Percentiles rank a stretch among this genome's conserved stretches.
Conservation (phyloP, 2,888 invertebrate genomes). For the Eristalis intricaria region DNA sequence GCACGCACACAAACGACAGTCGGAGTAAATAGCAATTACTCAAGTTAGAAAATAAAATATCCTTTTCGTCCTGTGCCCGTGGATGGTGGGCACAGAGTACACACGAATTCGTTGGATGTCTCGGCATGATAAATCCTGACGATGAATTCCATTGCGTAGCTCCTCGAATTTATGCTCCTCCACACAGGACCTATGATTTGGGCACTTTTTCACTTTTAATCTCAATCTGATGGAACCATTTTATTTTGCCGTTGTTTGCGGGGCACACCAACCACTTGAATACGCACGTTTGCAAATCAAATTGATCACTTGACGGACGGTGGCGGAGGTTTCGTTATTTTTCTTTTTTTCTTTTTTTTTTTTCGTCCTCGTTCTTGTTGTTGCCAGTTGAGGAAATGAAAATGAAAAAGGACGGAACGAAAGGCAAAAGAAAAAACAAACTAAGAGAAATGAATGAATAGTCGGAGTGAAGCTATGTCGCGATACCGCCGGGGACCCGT, state of each 20-base stretch:
- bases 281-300: conserved; percentile 20
- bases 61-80: background rate
- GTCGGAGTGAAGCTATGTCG: conserved; percentile 65
- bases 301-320: conserved; percentile 6
- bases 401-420: background rate
- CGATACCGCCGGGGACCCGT: conserved; percentile 59
- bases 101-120: conserved; percentile 34
- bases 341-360: no score
- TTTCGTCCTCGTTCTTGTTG: background rate
- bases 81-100: conserved; percentile 15
- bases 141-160: conserved; percentile 21
- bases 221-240: background rate
- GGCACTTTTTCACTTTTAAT: background rate
- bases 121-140: conserved; percentile 2
- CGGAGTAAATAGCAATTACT: conserved; percentile 46
- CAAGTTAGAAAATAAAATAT: conserved; percentile 41
- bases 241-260: background rate
- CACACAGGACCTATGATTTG: background rate
- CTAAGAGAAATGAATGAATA: conserved; percentile 51
- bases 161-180: background rate
- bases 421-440: conserved; percentile 22
- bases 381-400: background rate
- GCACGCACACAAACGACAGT: background rate
- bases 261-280: background rate
- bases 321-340: background rate